Evolutionary conservation across 2,113 vertebrate species (phyloP).

Genomic region (Artemisiospiza belli): DNA sequence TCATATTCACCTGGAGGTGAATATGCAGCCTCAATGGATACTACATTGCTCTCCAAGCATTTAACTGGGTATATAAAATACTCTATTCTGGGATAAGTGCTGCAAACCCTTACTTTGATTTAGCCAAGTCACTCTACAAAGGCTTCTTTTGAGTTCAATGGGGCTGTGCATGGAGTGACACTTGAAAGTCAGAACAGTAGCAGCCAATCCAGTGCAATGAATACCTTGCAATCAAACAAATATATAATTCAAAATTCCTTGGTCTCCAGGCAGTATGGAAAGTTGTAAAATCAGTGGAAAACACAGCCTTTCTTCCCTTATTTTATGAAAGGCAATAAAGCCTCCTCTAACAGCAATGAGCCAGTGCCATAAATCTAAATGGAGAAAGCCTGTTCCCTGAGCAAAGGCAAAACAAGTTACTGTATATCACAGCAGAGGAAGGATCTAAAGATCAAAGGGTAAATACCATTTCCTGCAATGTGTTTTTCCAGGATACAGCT

Average conservation of each 20-base stretch:
- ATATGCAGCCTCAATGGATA: neutral
- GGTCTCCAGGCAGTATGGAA: neutral
- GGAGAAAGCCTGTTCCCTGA: neutral
- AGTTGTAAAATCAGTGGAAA: neutral
- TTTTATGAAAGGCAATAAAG: constrained; percentile 5
- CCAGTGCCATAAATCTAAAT: constrained; percentile 20
- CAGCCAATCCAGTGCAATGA: neutral
- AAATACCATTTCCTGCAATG: constrained; percentile 29
- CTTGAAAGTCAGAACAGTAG: neutral
- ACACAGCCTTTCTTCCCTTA: neutral
- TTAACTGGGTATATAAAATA: neutral
- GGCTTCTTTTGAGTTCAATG: neutral
- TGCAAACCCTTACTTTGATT: neutral
- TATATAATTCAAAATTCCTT: neutral
- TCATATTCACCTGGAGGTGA: neutral
- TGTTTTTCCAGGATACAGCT: constrained; percentile 31
- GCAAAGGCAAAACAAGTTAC: constrained; percentile 10
- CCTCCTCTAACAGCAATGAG: neutral
- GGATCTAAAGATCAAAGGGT: constrained; percentile 43
- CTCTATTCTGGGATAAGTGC: neutral
- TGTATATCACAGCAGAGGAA: neutral
- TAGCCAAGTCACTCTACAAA: neutral
- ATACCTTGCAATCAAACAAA: neutral
- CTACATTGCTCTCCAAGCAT: neutral
- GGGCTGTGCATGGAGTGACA: neutral